Percentiles rank a stretch among this genome's conserved stretches.
These are phyloP conservation scores for Aplodontia rufa DNA, from an alignment of 2,113 vertebrate genomes.

Conservation along the genomic window DNA sequence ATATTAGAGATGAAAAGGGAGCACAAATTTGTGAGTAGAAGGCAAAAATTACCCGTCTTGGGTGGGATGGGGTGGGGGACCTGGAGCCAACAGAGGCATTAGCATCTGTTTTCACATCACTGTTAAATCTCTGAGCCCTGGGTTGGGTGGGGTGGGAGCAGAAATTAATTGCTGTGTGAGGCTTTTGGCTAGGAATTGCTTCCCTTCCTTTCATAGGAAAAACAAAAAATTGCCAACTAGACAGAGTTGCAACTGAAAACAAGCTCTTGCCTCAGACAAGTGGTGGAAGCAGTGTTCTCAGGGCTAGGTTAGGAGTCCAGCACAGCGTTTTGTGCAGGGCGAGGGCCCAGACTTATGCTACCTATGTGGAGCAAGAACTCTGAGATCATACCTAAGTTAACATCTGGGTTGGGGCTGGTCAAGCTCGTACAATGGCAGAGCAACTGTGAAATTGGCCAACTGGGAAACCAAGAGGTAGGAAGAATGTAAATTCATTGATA, in stretches of 20 bases:
- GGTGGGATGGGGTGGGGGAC: too few relatives aligned
- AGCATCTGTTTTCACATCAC: neutral
- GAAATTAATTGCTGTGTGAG: neutral
- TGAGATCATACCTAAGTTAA: neutral
- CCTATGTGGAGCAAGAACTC: neutral
- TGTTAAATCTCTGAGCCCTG: neutral
- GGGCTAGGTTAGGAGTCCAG: neutral
- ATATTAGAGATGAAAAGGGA: neutral
- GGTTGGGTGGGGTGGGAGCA: neutral
- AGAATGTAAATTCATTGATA: neutral
- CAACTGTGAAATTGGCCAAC: neutral
- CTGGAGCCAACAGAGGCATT: neutral
- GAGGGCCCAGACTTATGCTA: neutral
- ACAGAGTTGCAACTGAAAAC: neutral
- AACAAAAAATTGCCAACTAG: neutral
- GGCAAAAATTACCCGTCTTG: neutral
- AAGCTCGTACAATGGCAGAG: neutral
- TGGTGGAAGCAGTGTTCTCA: neutral
- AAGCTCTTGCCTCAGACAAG: neutral
- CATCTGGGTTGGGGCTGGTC: neutral
- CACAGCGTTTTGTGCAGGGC: neutral
- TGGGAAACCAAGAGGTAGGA: neutral
- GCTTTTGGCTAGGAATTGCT: neutral
- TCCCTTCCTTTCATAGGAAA: neutral
- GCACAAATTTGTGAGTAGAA: neutral